Evolutionary conservation across 2,113 vertebrate species (phyloP).

Genomic region (Poeciliopsis turrubarensis): DNA sequence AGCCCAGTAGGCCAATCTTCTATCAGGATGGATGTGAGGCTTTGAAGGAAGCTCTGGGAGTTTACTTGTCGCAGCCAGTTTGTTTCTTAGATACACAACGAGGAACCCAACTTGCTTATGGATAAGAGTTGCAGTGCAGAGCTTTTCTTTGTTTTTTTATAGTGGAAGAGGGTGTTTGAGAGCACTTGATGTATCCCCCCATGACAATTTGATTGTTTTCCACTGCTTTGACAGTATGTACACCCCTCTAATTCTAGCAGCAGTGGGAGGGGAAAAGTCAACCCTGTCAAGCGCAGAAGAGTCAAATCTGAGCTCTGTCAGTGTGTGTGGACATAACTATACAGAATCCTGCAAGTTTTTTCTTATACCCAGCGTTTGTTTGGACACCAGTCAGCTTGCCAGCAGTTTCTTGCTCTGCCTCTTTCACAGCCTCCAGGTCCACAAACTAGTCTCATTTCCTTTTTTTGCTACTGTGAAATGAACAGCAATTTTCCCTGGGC

Average conservation of each 20-base stretch:
- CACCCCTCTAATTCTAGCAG: conserved; percentile 58
- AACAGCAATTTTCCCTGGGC: conserved; percentile 57
- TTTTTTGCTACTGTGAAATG: conserved; percentile 49
- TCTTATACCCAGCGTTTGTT: conserved; percentile 51
- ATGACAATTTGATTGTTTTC: conserved; percentile 65
- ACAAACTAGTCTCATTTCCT: conserved; percentile 50
- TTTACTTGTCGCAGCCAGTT: conserved; percentile 68
- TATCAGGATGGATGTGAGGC: conserved; percentile 33
- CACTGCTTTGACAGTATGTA: conserved; percentile 56
- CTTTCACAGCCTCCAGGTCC: conserved; percentile 44
- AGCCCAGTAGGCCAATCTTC: conserved; percentile 61
- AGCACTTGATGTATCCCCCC: conserved; percentile 62
- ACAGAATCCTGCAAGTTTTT: conserved; percentile 52
- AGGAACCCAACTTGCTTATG: conserved; percentile 65
- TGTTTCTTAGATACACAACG: conserved; percentile 68
- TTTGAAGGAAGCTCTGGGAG: conserved; percentile 60
- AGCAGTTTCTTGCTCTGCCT: conserved; percentile 33
- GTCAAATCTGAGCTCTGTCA: conserved; percentile 67
- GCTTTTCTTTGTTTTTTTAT: conserved; percentile 35
- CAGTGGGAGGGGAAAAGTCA: conserved; percentile 55
- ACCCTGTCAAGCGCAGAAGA: conserved; percentile 62
- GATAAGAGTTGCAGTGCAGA: conserved; percentile 55
- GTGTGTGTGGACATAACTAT: conserved; percentile 58
- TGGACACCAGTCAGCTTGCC: conserved; percentile 56
- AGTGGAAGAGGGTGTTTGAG: conserved; percentile 37